A percentile compares a stretch with the other conserved stretches of the same genome.
These are phyloP conservation scores for Euborellia annulipes DNA, from an alignment of 1,140 invertebrate genomes.

Conservation along the genomic window DNA sequence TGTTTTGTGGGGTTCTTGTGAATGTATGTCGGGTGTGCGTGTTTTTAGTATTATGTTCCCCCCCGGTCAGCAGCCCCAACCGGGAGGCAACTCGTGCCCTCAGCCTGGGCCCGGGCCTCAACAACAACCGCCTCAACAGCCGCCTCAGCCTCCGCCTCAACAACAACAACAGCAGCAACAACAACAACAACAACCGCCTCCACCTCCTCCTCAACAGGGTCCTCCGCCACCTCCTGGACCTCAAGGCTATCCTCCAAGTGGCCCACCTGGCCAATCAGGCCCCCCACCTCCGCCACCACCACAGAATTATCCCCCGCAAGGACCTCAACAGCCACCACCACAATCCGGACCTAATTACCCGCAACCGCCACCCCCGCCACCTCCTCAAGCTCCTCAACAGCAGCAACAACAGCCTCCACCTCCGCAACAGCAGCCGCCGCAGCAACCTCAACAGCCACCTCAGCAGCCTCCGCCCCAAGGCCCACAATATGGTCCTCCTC, in stretches of 20 bases:
- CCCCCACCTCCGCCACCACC: constrained; percentile 9
- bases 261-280: background rate
- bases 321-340: constrained; percentile 4
- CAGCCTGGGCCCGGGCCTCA: background rate
- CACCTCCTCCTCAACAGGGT: constrained; percentile 14
- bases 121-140: background rate
- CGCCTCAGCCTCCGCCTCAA: no score
- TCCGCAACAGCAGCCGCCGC: constrained; percentile 11
- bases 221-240: constrained; percentile 12
- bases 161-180: constrained; percentile 7
- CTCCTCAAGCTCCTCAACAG: constrained; percentile 10
- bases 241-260: constrained; percentile 6
- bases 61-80: background rate
- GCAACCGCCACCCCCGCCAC: constrained; percentile 5
- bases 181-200: constrained; percentile 13
- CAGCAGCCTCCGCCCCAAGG: constrained; percentile 9
- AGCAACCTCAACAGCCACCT: constrained; percentile 10
- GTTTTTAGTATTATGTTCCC: background rate
- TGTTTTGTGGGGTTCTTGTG: background rate
- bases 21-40: background rate
- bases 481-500: no score
- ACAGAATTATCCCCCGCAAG: constrained; percentile 8
- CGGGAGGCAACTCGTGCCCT: background rate
- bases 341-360: constrained; percentile 9
- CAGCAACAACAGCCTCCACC: constrained; percentile 4